Evolutionary conservation across 2,888 invertebrate species (phyloP).

Genomic region (Crocallis elinguaria): DNA sequence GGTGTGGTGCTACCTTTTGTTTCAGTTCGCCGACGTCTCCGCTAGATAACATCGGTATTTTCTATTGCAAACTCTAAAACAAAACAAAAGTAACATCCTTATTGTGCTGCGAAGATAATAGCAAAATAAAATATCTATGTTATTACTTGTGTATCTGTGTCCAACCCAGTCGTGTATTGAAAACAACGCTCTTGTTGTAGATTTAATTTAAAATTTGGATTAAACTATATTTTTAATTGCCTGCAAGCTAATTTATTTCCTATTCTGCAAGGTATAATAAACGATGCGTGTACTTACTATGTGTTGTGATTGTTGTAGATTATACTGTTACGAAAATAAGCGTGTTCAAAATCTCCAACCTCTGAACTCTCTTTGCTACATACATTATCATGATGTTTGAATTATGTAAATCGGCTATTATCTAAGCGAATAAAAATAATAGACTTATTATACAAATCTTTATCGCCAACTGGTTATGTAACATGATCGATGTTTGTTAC

Average conservation of each 20-base stretch:
- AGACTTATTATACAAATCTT: slow-evolving; percentile 42
- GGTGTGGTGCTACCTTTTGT: slow-evolving; percentile 52
- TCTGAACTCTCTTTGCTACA: slow-evolving; percentile 36
- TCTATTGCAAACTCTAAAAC: slow-evolving; percentile 41
- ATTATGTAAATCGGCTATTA: slow-evolving; percentile 37
- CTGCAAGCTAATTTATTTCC: too few species aligned
- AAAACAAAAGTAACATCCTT: slow-evolving; percentile 38
- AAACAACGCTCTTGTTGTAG: too few species aligned
- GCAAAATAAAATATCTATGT: slow-evolving; percentile 37
- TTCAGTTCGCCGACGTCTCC: slow-evolving; percentile 47
- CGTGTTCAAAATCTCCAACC: slow-evolving; percentile 29
- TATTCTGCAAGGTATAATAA: too few species aligned
- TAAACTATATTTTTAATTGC: too few species aligned
- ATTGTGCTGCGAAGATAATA: slow-evolving; percentile 39
- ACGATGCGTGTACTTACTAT: not conserved
- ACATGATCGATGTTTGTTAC: slow-evolving; percentile 45
- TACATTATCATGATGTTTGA: slow-evolving; percentile 24
- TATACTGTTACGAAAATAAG: slow-evolving; percentile 30
- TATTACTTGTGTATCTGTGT: slow-evolving; percentile 31
- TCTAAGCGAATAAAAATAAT: slow-evolving; percentile 41
- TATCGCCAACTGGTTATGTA: slow-evolving; percentile 44
- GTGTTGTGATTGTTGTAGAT: not conserved
- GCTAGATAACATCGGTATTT: slow-evolving; percentile 41
- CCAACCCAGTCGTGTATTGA: not conserved
- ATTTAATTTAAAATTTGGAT: too few species aligned